A percentile compares a stretch with the other conserved stretches of the same genome.
Conservation (phyloP, 2,888 invertebrate genomes). For the Ichneumoninae sp. region DNA sequence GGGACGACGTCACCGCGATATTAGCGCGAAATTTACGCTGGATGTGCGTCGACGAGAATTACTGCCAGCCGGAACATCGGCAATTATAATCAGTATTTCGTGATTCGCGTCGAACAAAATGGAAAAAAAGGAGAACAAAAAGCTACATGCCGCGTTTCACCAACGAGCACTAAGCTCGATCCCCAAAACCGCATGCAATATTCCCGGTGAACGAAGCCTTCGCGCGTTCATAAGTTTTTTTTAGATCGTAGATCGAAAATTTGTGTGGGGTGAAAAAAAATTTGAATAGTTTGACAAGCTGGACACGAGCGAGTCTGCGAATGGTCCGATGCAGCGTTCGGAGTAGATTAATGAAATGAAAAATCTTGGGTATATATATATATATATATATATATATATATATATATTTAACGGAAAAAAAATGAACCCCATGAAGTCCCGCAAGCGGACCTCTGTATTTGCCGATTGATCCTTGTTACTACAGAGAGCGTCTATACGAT, state of each 20-base stretch:
- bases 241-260: constrained; percentile 4
- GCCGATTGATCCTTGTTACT: constrained; percentile 70
- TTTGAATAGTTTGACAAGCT: neutral
- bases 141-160: constrained; percentile 33
- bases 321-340: constrained; percentile 18
- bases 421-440: constrained; percentile 42
- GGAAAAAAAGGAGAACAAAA: neutral
- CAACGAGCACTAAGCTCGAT: constrained; percentile 16
- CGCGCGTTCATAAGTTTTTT: constrained; percentile 11
- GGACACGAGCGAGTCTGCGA: constrained; percentile 18
- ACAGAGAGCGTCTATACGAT: constrained; percentile 71
- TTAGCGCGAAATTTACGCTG: constrained; percentile 16
- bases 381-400: constrained; percentile 35
- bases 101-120: constrained; percentile 45
- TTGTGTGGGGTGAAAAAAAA: neutral
- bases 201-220: constrained; percentile 37
- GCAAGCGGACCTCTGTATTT: constrained; percentile 69
- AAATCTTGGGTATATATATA: constrained; percentile 29
- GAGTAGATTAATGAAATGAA: constrained; percentile 13
- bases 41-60: constrained; percentile 44
- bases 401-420: constrained; percentile 33
- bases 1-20: neutral
- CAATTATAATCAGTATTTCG: constrained; percentile 60
- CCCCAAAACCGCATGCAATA: constrained; percentile 15
- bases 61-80: constrained; percentile 62